phyloP scores from a whole-genome alignment of 2,113 vertebrate genomes.

The Geothlypis trichas region DNA sequence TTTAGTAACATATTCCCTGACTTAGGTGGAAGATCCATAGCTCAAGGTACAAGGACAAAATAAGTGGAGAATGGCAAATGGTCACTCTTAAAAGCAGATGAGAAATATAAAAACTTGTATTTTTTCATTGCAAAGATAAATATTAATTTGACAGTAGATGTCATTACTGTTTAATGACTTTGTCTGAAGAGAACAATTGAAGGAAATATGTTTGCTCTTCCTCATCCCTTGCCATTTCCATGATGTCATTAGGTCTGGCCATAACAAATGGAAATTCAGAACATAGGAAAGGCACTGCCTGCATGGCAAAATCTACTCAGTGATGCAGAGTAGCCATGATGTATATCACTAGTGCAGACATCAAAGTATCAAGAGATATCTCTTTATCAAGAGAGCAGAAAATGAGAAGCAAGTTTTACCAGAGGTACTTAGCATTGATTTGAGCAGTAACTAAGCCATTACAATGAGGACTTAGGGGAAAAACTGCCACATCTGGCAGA shows the following conservation, averaged over 20 bases:
- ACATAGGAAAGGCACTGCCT: background rate
- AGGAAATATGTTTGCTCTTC: slow-evolving; percentile 61
- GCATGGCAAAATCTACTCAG: background rate
- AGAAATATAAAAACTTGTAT: background rate
- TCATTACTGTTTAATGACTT: slow-evolving; percentile 57
- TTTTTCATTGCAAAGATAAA: slow-evolving; percentile 40
- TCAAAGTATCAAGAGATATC: background rate
- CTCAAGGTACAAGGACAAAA: background rate
- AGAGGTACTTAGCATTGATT: background rate
- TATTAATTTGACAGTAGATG: slow-evolving; percentile 51
- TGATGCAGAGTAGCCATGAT: accelerated
- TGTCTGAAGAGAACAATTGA: slow-evolving; percentile 54
- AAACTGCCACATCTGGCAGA: background rate
- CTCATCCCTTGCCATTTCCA: slow-evolving; percentile 42
- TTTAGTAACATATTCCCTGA: background rate
- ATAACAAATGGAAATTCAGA: slow-evolving; percentile 37
- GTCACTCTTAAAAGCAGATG: background rate
- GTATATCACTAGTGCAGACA: background rate
- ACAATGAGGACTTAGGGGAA: background rate
- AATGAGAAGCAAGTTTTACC: background rate
- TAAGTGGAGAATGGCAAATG: background rate
- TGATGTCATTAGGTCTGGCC: slow-evolving; percentile 50
- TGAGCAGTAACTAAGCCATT: background rate
- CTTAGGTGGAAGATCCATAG: background rate
- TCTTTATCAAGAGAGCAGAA: background rate